Evolutionary conservation across 2,797 vertebrate genomes (phyloP).

Genomic region (Micrastur ruficollis): DNA sequence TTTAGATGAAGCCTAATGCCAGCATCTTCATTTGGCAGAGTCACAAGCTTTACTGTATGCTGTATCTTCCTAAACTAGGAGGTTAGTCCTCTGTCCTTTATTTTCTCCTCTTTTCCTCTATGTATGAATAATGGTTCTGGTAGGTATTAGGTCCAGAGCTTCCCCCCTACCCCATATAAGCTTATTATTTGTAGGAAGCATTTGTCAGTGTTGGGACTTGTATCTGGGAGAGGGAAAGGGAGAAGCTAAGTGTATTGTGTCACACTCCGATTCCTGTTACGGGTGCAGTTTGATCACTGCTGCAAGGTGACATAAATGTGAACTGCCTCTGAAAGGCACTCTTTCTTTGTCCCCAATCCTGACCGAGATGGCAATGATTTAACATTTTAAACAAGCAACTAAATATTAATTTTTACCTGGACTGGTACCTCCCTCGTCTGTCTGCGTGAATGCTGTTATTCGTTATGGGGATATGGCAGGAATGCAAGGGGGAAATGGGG

Average conservation of each 20-base stretch:
- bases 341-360: neutral
- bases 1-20: neutral
- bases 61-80: neutral
- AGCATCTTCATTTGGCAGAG: neutral
- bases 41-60: neutral
- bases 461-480: neutral
- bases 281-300: neutral
- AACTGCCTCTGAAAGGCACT: neutral
- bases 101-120: neutral
- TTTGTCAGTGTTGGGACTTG: neutral
- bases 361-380: neutral
- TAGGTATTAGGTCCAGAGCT: neutral
- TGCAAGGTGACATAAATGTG: neutral
- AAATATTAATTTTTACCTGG: neutral
- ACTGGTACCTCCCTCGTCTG: neutral
- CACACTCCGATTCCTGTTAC: neutral
- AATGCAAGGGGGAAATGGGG: neutral
- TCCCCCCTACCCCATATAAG: rapidly evolving
- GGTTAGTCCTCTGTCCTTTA: neutral
- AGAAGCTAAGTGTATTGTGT: neutral
- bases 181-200: neutral
- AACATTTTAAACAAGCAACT: neutral
- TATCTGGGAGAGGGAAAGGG: neutral
- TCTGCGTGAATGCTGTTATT: neutral
- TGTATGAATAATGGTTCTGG: neutral